Evolutionary conservation across 1,140 invertebrate species (phyloP).

Genomic region (Agraylea sexmaculata): DNA sequence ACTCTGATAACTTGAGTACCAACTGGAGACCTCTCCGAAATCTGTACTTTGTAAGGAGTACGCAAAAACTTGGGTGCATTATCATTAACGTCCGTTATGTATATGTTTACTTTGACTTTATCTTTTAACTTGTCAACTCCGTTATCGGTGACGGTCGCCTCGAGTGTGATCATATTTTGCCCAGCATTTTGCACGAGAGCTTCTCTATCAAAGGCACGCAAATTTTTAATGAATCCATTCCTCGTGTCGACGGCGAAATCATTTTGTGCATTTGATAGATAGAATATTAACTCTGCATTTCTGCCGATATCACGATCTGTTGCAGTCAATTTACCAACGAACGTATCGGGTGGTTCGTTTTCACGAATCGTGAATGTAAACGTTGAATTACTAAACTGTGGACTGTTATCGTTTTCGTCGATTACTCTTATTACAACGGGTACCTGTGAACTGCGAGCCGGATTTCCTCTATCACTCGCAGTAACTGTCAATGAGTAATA

Average conservation of each 20-base stretch:
- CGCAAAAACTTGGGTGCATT: conserved; percentile 77
- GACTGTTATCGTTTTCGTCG: conserved; percentile 94
- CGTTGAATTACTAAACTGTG: conserved; percentile 74
- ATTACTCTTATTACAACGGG: conserved; percentile 82
- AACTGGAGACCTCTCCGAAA: conserved; percentile 68
- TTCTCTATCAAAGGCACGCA: conserved; percentile 78
- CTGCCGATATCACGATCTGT: conserved; percentile 81
- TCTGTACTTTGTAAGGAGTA: conserved; percentile 69
- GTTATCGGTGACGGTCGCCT: conserved; percentile 80
- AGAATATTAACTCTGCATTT: conserved; percentile 86
- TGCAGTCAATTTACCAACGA: conserved; percentile 80
- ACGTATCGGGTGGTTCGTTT: conserved; percentile 78
- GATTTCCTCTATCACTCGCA: conserved; percentile 65
- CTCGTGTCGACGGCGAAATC: conserved; percentile 82
- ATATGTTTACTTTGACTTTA: conserved; percentile 80
- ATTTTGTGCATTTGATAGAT: conserved; percentile 58
- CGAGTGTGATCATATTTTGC: conserved; percentile 65
- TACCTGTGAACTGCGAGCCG: conserved; percentile 65
- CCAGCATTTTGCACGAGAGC: conserved; percentile 62
- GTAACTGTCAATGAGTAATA: conserved; percentile 80
- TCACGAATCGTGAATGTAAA: conserved; percentile 78
- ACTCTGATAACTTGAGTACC: conserved; percentile 74
- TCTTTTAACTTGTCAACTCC: conserved; percentile 67
- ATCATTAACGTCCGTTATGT: conserved; percentile 85
- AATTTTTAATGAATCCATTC: conserved; percentile 84